A percentile compares a stretch with the other conserved stretches of the same genome.
These are phyloP conservation scores for Patella caerulea DNA, from an alignment of 2,888 invertebrate species.

Conservation along the genomic window DNA sequence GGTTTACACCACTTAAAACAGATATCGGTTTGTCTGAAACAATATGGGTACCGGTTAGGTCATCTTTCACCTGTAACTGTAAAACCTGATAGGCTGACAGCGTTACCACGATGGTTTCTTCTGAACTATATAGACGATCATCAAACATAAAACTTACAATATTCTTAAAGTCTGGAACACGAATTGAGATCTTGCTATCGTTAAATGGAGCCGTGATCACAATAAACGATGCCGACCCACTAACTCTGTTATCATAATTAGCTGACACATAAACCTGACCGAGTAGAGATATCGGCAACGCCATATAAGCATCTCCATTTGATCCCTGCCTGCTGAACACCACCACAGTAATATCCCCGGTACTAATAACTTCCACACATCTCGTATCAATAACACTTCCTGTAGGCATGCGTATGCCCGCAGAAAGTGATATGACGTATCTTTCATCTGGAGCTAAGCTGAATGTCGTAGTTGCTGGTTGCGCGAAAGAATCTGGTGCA, in stretches of 20 bases:
- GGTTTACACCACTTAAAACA: not conserved
- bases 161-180: not conserved
- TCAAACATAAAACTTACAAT: not conserved
- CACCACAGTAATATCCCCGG: not conserved
- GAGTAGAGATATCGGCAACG: not conserved
- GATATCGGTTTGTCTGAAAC: not conserved
- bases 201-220: not conserved
- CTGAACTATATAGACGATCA: not conserved
- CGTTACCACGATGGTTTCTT: not conserved
- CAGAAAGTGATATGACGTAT: not conserved
- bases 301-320: not conserved
- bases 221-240: not conserved
- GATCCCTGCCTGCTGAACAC: not conserved
- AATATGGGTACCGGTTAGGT: not conserved
- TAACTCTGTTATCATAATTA: not conserved
- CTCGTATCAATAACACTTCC: not conserved
- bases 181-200: not conserved
- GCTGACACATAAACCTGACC: not conserved
- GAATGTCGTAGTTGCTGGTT: not conserved
- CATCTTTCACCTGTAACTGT: not conserved
- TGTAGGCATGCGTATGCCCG: not conserved
- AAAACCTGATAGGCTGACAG: not conserved
- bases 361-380: not conserved
- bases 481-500: not conserved
- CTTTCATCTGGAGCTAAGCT: not conserved